Conservation (phyloP, 2,113 vertebrate genomes). For the Pimephales promelas region DNA sequence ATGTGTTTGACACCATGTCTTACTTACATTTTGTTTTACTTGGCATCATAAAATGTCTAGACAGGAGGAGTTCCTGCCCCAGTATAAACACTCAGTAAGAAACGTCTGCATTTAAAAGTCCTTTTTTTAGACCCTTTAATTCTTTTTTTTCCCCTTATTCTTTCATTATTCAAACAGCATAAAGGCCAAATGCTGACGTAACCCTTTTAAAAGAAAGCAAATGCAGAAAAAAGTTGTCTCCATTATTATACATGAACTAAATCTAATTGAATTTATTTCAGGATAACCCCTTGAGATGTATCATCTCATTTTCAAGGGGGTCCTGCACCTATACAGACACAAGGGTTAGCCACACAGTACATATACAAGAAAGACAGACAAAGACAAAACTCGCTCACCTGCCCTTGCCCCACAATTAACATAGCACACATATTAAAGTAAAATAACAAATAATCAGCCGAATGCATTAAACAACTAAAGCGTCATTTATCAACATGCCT, state of each 20-base stretch:
- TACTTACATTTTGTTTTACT: constrained; percentile 39
- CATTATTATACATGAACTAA: not conserved
- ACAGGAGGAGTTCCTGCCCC: constrained; percentile 30
- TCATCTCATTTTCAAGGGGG: too few relatives aligned
- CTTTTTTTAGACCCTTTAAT: not conserved
- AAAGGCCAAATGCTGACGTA: constrained; percentile 31
- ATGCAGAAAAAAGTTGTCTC: not conserved
- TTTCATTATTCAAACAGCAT: not conserved
- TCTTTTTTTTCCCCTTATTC: not conserved
- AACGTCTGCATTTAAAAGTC: constrained; percentile 22
- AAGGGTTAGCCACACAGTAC: too few relatives aligned
- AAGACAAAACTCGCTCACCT: too few relatives aligned
- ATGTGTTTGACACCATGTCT: constrained; percentile 19
- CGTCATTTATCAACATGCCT: too few relatives aligned
- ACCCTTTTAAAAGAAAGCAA: not conserved
- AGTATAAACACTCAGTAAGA: constrained; percentile 25
- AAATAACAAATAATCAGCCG: too few relatives aligned
- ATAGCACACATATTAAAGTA: too few relatives aligned
- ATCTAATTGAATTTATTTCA: too few relatives aligned
- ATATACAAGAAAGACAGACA: too few relatives aligned
- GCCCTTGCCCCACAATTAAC: too few relatives aligned
- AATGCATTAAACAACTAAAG: too few relatives aligned
- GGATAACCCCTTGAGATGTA: too few relatives aligned
- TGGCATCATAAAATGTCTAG: constrained; percentile 53
- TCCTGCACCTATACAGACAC: too few relatives aligned